Evolutionary conservation across 2,113 vertebrate genomes (phyloP).

Genomic region (Myanophis thanlyinensis): DNA sequence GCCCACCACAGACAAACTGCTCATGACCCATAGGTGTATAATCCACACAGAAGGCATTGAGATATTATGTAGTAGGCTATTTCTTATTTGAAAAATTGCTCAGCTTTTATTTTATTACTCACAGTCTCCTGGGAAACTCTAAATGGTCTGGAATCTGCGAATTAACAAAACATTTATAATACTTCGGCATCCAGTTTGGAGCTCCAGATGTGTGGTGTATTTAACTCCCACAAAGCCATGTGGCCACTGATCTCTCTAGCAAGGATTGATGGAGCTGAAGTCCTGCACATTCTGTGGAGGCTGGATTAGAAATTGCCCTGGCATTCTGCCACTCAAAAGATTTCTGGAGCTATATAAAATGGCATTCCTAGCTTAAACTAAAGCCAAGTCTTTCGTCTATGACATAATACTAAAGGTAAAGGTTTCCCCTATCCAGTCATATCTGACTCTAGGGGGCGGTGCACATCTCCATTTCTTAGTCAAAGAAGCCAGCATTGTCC

Average conservation of each 20-base stretch:
- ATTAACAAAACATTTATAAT: neutral
- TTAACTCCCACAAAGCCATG: neutral
- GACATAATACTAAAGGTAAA: neutral
- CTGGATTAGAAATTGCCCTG: neutral
- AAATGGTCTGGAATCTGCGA: neutral
- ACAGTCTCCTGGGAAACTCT: neutral
- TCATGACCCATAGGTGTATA: neutral
- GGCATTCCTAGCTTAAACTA: neutral
- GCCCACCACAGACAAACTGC: neutral
- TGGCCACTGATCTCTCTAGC: neutral
- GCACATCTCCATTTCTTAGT: neutral
- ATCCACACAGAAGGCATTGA: neutral
- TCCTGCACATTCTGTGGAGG: neutral
- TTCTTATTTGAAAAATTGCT: neutral
- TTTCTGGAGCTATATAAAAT: neutral
- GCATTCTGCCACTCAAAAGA: neutral
- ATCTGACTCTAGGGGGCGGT: neutral
- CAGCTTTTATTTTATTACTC: neutral
- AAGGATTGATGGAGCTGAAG: neutral
- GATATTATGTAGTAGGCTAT: neutral
- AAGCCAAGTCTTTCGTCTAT: neutral
- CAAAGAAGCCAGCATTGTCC: neutral
- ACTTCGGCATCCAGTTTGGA: neutral
- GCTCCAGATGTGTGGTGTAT: neutral
- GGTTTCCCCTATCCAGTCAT: neutral